Percentiles rank a stretch among this genome's conserved stretches.
phyloP scores from a whole-genome alignment of 1,140 invertebrate species.

The Planococcus citri region DNA sequence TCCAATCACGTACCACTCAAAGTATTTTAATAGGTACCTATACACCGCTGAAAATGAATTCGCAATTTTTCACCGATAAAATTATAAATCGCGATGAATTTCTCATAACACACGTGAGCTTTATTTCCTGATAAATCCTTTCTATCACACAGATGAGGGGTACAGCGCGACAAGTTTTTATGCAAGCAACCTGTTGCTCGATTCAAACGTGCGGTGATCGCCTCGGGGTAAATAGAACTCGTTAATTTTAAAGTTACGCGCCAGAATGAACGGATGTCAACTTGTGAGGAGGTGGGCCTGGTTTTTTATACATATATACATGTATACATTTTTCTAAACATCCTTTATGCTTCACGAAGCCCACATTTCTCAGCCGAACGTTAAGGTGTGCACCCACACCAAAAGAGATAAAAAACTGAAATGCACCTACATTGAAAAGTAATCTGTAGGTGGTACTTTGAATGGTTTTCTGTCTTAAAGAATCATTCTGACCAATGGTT shows the following conservation, averaged over 20 bases:
- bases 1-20: too few relatives aligned
- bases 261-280: conserved; percentile 19
- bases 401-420: conserved; percentile 16
- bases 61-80: not conserved
- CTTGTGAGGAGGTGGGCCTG: conserved; percentile 18
- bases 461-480: conserved; percentile 3
- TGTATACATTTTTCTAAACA: conserved; percentile 15
- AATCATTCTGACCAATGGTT: not conserved
- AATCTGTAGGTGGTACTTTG: conserved; percentile 10
- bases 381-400: conserved; percentile 19
- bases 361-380: conserved; percentile 10
- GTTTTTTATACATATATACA: conserved; percentile 3
- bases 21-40: too few relatives aligned
- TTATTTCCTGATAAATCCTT: not conserved
- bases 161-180: not conserved
- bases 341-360: conserved; percentile 13
- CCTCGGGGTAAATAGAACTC: not conserved
- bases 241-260: conserved; percentile 18
- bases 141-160: not conserved
- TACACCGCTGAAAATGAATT: too few relatives aligned
- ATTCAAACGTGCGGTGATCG: conserved; percentile 1
- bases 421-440: conserved; percentile 19
- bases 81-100: not conserved
- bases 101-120: not conserved
- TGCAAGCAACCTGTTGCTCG: conserved; percentile 17